Evolutionary conservation across 2,888 invertebrate species (phyloP), one percentile per base, ranked within the genome.

Genomic region (Papilio protenor): DNA sequence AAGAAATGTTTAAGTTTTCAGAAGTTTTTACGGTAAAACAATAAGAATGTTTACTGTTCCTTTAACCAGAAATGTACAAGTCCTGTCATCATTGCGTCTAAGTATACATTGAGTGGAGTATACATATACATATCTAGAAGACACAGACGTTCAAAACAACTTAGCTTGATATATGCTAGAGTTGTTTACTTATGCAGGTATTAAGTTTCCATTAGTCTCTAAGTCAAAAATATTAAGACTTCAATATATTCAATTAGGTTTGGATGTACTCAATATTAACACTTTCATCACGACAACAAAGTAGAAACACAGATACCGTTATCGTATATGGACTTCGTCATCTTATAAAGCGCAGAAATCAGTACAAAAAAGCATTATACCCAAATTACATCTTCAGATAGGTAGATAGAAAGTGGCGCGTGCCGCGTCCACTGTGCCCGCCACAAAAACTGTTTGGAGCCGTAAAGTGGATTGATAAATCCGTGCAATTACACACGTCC

Each of bases 401-500:
- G 72, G 86, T 88, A 87, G 87, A 87, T 93, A 93, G 94, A 93
- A 93, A 93, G 94, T 90, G 88, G 91, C 94, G 89, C 94, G 94
- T 94, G 94, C 94, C 90, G 87, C 80, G 85, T 81, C 83, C 81
- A 79, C 61, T 61, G 61, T 14, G 21, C 66, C 66, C 77, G 77
- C 84, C 80, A 90, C 89, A 93, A 94, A 94, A 93, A 93, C 87
- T 87, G 81, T 85, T 84, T 86, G 87, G 86, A 89, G 88, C 87
- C 88, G 66, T 89, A 88, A 88, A 90, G 89, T 90, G 86, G 87
- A 75, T 78, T 71, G 78, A 90, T 90, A 90, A 94, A 92, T 92
- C 92, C 91, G 91, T 92, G 90, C 92, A 90, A 93, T 93, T 92
- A 92, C 91, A 92, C 94, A 94, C 93, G 93, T 93, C 91, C 90